phyloP scores from a whole-genome alignment of 2,113 vertebrate genomes.

The Chelonoidis abingdonii region DNA sequence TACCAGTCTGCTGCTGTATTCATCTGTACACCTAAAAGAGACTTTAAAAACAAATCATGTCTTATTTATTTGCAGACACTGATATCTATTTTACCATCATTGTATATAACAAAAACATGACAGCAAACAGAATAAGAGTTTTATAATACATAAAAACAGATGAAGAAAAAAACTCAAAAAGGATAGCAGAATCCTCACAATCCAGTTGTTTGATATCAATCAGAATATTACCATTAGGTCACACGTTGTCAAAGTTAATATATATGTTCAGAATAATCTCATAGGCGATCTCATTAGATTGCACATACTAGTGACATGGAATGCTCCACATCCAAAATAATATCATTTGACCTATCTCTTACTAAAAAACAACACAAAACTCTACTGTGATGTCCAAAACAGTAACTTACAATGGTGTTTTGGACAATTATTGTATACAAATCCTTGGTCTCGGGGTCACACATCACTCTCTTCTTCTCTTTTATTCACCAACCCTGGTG shows the following conservation, averaged over 20 bases:
- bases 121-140: slow-evolving; percentile 35
- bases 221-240: background rate
- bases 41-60: background rate
- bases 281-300: background rate
- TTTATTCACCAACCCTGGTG: background rate
- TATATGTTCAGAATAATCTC: background rate
- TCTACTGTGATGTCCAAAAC: background rate
- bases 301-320: background rate
- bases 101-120: background rate
- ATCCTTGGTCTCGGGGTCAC: fast-evolving
- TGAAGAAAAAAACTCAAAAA: background rate
- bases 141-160: background rate
- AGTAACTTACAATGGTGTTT: background rate
- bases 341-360: background rate
- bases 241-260: background rate
- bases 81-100: background rate
- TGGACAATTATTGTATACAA: background rate
- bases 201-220: background rate
- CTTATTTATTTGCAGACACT: background rate
- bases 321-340: background rate
- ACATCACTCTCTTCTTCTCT: background rate
- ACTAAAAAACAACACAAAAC: background rate
- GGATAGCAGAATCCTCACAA: background rate
- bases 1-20: background rate
- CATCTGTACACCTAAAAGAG: slow-evolving; percentile 11